These are phyloP conservation scores for Semnornis frantzii DNA, from an alignment of 2,113 vertebrate genomes.

Conservation along the genomic window DNA sequence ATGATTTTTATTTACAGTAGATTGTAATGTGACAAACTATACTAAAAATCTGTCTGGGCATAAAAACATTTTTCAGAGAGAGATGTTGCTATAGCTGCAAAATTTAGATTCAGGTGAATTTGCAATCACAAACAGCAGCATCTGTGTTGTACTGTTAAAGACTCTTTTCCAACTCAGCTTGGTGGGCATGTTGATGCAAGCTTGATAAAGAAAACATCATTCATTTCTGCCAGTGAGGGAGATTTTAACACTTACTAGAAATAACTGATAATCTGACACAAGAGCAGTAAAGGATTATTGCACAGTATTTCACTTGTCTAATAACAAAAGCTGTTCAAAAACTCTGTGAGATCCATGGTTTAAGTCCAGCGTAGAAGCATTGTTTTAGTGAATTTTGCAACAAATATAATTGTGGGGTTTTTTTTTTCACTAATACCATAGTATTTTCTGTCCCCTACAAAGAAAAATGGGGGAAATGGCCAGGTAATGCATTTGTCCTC, in stretches of 20 bases:
- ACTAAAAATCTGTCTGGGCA: background rate
- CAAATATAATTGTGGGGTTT: background rate
- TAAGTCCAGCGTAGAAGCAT: conserved; percentile 44
- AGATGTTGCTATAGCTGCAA: background rate
- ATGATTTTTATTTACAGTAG: background rate
- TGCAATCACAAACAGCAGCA: conserved; percentile 47
- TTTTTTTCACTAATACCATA: background rate
- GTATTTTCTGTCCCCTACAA: conserved; percentile 21
- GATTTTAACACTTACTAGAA: conserved; percentile 76
- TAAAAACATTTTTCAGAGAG: background rate
- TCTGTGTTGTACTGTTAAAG: conserved; percentile 65
- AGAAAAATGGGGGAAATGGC: background rate
- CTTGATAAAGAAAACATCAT: conserved; percentile 73
- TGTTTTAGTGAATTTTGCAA: conserved; percentile 61
- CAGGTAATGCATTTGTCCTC: background rate
- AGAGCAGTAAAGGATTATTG: conserved; percentile 71
- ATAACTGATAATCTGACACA: conserved; percentile 78
- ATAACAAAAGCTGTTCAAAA: conserved; percentile 75
- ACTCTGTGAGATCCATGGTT: conserved; percentile 41
- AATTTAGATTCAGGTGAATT: conserved; percentile 42
- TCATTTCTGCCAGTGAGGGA: conserved; percentile 72
- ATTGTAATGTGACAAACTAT: background rate
- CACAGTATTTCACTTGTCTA: conserved; percentile 70
- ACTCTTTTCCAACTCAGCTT: conserved; percentile 64
- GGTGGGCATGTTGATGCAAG: conserved; percentile 77